These are phyloP conservation scores for Sussaba pulchella DNA, from an alignment of 2,888 invertebrate species.

Conservation along the genomic window DNA sequence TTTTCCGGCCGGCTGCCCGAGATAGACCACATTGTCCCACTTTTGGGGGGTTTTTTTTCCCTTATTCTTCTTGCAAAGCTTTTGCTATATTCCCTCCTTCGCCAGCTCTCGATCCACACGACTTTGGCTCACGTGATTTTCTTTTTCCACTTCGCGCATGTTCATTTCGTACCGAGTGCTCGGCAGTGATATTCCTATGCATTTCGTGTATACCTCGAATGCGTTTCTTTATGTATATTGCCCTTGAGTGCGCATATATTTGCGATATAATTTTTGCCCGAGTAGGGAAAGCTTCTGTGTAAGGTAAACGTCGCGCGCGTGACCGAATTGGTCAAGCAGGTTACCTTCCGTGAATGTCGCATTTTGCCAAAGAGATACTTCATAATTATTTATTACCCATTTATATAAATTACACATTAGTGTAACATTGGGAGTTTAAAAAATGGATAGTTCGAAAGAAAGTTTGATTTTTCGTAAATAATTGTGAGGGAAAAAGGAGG, in stretches of 20 bases:
- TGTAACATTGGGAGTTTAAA: too few species aligned
- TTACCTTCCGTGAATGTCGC: neutral
- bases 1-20: slow-evolving; percentile 78
- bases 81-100: slow-evolving; percentile 15
- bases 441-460: too few species aligned
- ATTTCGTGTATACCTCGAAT: slow-evolving; percentile 43
- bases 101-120: slow-evolving; percentile 36
- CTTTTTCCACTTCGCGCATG: slow-evolving; percentile 52
- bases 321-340: neutral
- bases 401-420: too few species aligned
- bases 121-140: slow-evolving; percentile 55
- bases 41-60: too few species aligned
- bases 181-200: slow-evolving; percentile 43
- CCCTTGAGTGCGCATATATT: slow-evolving; percentile 23
- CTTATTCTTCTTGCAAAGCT: neutral
- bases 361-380: too few species aligned
- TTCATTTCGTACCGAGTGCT: slow-evolving; percentile 62
- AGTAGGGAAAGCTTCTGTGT: neutral
- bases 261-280: slow-evolving; percentile 32
- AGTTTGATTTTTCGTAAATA: too few species aligned
- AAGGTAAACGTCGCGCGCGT: neutral
- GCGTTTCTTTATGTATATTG: slow-evolving; percentile 43
- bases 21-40: slow-evolving; percentile 71
- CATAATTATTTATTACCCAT: too few species aligned
- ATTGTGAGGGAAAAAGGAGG: too few species aligned